These are phyloP conservation scores for Mesochorus sp. DNA, from an alignment of 2,888 invertebrate species.

Conservation along the genomic window DNA sequence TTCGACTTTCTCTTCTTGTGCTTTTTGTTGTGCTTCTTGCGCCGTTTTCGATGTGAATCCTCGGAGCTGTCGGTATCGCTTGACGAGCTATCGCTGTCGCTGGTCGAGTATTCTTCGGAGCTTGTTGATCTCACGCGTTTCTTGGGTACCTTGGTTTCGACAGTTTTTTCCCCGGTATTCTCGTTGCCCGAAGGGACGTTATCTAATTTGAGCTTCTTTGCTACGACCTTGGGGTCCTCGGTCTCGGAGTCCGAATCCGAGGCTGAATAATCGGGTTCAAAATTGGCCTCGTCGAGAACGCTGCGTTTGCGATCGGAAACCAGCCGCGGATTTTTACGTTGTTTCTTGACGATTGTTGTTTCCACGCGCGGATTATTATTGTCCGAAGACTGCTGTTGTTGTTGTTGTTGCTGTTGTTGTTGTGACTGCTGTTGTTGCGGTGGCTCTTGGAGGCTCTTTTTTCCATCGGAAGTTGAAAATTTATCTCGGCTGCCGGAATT, in stretches of 20 bases:
- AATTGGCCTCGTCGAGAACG: constrained; percentile 88
- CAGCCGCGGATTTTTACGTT: constrained; percentile 76
- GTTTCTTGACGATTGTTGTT: constrained; percentile 69
- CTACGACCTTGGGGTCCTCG: too few relatives aligned
- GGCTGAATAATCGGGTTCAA: constrained; percentile 90
- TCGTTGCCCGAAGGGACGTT: too few relatives aligned
- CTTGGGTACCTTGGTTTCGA: constrained; percentile 68
- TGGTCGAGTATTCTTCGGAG: constrained; percentile 83
- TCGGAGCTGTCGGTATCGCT: constrained; percentile 82
- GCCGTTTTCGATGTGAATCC: constrained; percentile 84
- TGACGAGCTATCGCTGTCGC: constrained; percentile 82
- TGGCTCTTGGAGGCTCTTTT: constrained; percentile 58
- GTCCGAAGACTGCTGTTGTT: too few relatives aligned
- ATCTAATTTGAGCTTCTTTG: constrained; percentile 54
- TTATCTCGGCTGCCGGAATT: constrained; percentile 70
- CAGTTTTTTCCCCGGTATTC: constrained; percentile 79
- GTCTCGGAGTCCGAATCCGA: constrained; percentile 86
- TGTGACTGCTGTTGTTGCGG: not conserved
- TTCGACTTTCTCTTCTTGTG: constrained; percentile 84
- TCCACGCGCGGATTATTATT: not conserved
- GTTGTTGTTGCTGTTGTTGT: not conserved
- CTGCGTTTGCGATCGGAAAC: constrained; percentile 86
- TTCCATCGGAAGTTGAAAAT: constrained; percentile 57
- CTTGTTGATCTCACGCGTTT: constrained; percentile 82
- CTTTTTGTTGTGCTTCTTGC: constrained; percentile 86